Evolutionary conservation across 2,113 vertebrate genomes (phyloP).

Genomic region (Mellivora capensis): DNA sequence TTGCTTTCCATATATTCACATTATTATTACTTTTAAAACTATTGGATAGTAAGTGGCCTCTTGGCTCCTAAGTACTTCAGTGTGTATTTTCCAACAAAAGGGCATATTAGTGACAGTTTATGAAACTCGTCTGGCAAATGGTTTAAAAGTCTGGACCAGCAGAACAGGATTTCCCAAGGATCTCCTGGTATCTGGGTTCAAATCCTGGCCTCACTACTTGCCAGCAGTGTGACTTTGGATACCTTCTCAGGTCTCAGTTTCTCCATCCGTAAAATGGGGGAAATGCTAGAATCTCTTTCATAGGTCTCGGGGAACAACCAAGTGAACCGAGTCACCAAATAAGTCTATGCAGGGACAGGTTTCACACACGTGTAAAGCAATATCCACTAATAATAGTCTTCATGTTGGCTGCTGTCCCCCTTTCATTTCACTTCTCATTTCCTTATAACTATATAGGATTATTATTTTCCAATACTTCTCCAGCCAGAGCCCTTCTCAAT

Average conservation of each 20-base stretch:
- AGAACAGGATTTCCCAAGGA: not conserved
- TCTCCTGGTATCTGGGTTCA: not conserved
- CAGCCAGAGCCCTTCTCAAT: not conserved
- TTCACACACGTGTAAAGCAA: fast-evolving
- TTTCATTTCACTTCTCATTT: not conserved
- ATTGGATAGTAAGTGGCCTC: not conserved
- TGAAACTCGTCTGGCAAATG: not conserved
- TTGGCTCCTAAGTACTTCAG: not conserved
- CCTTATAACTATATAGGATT: not conserved
- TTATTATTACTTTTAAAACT: not conserved
- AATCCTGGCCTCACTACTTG: not conserved
- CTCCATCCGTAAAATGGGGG: not conserved
- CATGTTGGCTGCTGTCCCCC: not conserved
- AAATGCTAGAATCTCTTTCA: not conserved
- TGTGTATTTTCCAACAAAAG: not conserved
- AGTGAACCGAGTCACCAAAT: not conserved
- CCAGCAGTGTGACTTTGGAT: not conserved
- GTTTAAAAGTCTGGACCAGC: not conserved
- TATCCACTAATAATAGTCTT: not conserved
- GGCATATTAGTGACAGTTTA: not conserved
- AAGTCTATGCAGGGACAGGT: no score
- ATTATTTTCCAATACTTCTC: not conserved
- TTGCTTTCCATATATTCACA: not conserved
- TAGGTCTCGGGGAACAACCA: not conserved
- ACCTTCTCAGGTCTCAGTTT: not conserved